Evolutionary conservation across 1,140 invertebrate species (phyloP).

Genomic region (Ostrea edulis): DNA sequence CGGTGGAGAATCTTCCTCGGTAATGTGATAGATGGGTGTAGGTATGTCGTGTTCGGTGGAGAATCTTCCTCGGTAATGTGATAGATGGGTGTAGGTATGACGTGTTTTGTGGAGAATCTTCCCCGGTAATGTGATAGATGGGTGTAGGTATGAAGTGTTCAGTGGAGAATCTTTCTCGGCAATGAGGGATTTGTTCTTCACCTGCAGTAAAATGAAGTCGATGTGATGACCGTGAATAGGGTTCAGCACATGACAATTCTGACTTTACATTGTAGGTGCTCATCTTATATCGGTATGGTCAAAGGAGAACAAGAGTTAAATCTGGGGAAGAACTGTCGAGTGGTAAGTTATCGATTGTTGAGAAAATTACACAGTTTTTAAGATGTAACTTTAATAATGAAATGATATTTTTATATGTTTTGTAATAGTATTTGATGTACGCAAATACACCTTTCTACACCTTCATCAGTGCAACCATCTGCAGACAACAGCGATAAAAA

Average conservation of each 20-base stretch:
- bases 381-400: too few species aligned
- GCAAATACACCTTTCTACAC: too few species aligned
- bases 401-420: too few species aligned
- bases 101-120: neutral
- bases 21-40: neutral
- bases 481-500: too few species aligned
- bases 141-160: neutral
- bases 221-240: neutral
- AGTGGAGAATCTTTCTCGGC: neutral
- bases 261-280: constrained; percentile 56
- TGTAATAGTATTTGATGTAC: too few species aligned
- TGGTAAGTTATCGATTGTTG: constrained; percentile 56
- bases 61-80: constrained; percentile 46
- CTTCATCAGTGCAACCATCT: too few species aligned
- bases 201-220: too few species aligned
- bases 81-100: neutral
- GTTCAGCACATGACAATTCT: neutral
- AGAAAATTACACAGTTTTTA: neutral
- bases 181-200: neutral
- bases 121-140: constrained; percentile 42
- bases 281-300: constrained; percentile 66
- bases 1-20: constrained; percentile 27
- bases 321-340: constrained; percentile 62
- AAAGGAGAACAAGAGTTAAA: constrained; percentile 62
- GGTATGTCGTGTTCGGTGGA: neutral